phyloP scores from a whole-genome alignment of 2,113 vertebrate species.

The Oxyruncus cristatus region DNA sequence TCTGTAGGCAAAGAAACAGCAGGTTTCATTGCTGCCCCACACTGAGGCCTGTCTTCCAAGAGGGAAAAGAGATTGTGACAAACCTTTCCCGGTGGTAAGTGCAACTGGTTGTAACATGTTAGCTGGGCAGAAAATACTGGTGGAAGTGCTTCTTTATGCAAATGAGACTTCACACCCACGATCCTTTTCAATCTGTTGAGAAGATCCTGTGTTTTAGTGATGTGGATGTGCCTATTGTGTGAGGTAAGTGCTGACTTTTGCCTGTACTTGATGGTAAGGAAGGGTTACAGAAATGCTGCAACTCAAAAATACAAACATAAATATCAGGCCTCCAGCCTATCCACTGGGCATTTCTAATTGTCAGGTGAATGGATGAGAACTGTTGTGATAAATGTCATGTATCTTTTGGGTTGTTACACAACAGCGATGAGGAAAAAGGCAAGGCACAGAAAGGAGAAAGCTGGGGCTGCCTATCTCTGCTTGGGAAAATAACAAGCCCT shows the following conservation, averaged over 20 bases:
- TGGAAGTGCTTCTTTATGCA: neutral
- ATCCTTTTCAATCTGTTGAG: neutral
- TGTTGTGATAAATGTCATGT: slow-evolving; percentile 78
- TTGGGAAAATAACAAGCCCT: neutral
- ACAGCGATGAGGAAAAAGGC: neutral
- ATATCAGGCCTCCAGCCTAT: slow-evolving; percentile 46
- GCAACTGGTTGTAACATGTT: neutral
- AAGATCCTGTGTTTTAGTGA: neutral
- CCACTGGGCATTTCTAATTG: slow-evolving; percentile 69
- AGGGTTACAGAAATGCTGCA: slow-evolving; percentile 63
- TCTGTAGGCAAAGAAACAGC: neutral
- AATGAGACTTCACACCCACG: neutral
- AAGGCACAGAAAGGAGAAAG: neutral
- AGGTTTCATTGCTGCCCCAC: neutral
- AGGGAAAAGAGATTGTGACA: neutral
- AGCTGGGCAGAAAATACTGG: neutral
- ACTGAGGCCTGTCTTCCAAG: neutral
- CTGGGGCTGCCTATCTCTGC: neutral
- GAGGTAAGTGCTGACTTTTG: neutral
- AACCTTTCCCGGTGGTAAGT: neutral
- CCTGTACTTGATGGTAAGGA: slow-evolving; percentile 13
- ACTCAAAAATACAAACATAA: slow-evolving; percentile 54
- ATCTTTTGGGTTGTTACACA: slow-evolving; percentile 46
- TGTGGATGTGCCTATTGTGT: neutral
- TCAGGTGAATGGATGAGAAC: slow-evolving; percentile 68